phyloP scores from a whole-genome alignment of 2,113 vertebrate species.

The Mastomys natalensis region DNA sequence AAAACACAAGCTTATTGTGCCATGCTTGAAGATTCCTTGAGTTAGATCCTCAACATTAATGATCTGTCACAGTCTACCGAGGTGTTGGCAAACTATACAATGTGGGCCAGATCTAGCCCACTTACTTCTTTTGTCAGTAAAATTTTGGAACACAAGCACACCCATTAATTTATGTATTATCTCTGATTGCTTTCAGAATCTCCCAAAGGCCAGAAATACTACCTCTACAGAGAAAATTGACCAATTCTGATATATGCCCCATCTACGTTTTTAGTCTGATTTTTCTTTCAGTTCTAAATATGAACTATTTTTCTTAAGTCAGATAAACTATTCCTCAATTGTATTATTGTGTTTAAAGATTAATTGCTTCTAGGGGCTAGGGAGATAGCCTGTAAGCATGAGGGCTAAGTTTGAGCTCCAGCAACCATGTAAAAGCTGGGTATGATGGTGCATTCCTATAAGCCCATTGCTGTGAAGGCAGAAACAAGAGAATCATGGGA shows the following conservation, averaged over 20 bases:
- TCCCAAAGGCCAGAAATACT: not conserved
- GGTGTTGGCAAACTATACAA: not conserved
- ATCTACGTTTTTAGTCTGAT: not conserved
- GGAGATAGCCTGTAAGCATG: not conserved
- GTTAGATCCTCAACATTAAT: not conserved
- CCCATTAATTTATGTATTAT: not conserved
- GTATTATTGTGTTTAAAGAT: not conserved
- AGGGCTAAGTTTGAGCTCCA: not conserved
- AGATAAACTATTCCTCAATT: not conserved
- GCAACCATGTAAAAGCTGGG: not conserved
- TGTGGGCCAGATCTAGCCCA: not conserved
- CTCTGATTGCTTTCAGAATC: not conserved
- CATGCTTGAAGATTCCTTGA: not conserved
- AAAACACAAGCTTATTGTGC: not conserved
- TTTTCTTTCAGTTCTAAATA: not conserved
- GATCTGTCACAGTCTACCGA: not conserved
- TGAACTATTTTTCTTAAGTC: constrained; percentile 23
- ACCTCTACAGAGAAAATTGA: constrained; percentile 4
- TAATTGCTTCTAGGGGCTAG: not conserved
- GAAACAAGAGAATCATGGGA: not conserved
- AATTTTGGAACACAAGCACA: not conserved
- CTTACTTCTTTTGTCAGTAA: not conserved
- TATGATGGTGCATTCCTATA: not conserved
- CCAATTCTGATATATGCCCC: not conserved
- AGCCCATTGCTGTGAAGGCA: not conserved